Conservation (phyloP, 2,113 vertebrate species). For the Mastomys natalensis region DNA sequence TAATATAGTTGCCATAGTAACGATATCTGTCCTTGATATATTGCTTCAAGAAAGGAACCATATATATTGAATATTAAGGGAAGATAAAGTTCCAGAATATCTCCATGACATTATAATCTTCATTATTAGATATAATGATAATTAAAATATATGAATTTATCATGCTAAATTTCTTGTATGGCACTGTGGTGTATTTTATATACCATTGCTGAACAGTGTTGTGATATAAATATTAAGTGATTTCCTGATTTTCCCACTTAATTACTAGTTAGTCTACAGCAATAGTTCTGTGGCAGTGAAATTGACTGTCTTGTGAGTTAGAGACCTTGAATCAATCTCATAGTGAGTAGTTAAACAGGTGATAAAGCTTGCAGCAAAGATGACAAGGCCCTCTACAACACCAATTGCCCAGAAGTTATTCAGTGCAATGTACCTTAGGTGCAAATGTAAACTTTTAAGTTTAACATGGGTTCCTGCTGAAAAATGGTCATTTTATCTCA, state of each 20-base stretch:
- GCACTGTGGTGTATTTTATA: background rate
- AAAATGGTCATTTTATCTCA: background rate
- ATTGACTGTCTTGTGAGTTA: background rate
- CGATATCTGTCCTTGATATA: slow-evolving; percentile 69
- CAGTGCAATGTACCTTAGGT: background rate
- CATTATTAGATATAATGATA: background rate
- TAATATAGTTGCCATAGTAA: slow-evolving; percentile 81
- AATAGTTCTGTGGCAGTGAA: background rate
- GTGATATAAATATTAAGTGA: background rate
- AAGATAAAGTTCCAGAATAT: background rate
- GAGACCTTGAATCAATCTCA: background rate
- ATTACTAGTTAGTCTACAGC: background rate
- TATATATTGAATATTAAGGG: slow-evolving; percentile 56
- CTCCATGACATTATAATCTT: background rate
- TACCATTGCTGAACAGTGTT: background rate
- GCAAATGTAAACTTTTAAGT: background rate
- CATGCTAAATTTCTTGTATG: background rate
- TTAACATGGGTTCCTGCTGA: background rate
- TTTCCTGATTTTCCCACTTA: background rate
- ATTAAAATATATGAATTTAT: background rate
- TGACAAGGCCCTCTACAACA: background rate
- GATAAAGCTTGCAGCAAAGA: background rate
- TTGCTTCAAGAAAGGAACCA: slow-evolving; percentile 66
- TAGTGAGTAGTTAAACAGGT: slow-evolving; percentile 18
- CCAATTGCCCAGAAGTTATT: background rate